Conservation (phyloP, 1,140 invertebrate genomes). For the Drosophila bifasciata region DNA sequence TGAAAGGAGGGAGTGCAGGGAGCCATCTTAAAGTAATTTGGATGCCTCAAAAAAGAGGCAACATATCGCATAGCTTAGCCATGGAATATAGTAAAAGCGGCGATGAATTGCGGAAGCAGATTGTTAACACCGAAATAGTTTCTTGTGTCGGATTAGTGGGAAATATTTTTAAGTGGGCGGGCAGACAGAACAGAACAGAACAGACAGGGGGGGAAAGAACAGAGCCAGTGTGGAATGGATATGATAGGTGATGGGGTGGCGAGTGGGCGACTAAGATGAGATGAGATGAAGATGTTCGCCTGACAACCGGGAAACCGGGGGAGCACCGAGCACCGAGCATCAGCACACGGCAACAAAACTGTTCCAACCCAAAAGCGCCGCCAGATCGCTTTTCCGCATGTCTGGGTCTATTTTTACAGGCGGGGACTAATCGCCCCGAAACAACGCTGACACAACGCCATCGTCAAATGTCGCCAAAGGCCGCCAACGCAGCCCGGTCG, state of each 20-base stretch:
- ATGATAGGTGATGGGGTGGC: conserved; percentile 20
- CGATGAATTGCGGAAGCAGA: conserved; percentile 49
- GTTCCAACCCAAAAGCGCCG: conserved; percentile 7
- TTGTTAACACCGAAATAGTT: conserved; percentile 70
- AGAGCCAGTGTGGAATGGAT: neutral
- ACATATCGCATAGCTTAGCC: conserved; percentile 17
- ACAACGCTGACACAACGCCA: conserved; percentile 54
- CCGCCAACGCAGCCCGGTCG: conserved; percentile 58
- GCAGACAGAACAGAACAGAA: conserved; percentile 17
- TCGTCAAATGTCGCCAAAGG: conserved; percentile 35
- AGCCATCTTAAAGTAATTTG: no score
- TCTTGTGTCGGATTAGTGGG: conserved; percentile 69
- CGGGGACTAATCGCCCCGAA: conserved; percentile 73
- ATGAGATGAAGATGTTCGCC: conserved; percentile 46
- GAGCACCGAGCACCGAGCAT: no score
- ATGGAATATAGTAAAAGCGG: conserved; percentile 13
- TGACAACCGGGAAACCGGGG: conserved; percentile 33
- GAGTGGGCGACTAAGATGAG: conserved; percentile 27
- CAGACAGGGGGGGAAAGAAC: conserved; percentile 18
- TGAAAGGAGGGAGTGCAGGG: no score
- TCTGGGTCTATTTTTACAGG: conserved; percentile 76
- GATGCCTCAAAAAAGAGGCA: neutral
- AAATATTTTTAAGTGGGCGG: conserved; percentile 55
- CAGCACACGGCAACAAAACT: conserved; percentile 29
- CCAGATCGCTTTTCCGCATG: conserved; percentile 69